Conservation (phyloP, 1,140 invertebrate genomes). For the Ericerus pela region DNA sequence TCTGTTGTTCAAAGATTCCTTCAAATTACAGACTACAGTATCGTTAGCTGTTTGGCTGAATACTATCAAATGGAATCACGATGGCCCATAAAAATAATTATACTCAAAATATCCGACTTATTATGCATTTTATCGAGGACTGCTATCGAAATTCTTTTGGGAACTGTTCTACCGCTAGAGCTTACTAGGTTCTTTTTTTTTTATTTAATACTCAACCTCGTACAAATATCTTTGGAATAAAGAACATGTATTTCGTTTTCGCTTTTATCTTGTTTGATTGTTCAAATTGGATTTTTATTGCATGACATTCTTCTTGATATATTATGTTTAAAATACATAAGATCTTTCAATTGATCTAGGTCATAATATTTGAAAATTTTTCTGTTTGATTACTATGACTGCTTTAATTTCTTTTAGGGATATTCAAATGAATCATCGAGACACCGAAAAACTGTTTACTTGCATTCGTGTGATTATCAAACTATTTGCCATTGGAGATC, state of each 20-base stretch:
- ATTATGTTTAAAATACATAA: too few species aligned
- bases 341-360: neutral
- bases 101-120: constrained; percentile 69
- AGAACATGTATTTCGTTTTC: too few species aligned
- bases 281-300: too few species aligned
- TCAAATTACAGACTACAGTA: constrained; percentile 55
- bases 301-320: too few species aligned
- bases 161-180: constrained; percentile 74
- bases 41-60: constrained; percentile 59
- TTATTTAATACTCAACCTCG: neutral
- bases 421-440: constrained; percentile 53
- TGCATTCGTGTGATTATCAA: constrained; percentile 65
- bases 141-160: constrained; percentile 61
- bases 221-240: too few species aligned
- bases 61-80: constrained; percentile 88
- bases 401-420: constrained; percentile 35
- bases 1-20: constrained; percentile 63
- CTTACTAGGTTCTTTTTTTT: constrained; percentile 44
- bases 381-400: neutral
- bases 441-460: constrained; percentile 51
- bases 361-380: neutral
- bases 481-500: constrained; percentile 74
- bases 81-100: constrained; percentile 60
- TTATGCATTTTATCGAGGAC: constrained; percentile 68
- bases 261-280: too few species aligned